Conservation (phyloP, 2,888 invertebrate genomes). For the Trichogramma dendrolimi region DNA sequence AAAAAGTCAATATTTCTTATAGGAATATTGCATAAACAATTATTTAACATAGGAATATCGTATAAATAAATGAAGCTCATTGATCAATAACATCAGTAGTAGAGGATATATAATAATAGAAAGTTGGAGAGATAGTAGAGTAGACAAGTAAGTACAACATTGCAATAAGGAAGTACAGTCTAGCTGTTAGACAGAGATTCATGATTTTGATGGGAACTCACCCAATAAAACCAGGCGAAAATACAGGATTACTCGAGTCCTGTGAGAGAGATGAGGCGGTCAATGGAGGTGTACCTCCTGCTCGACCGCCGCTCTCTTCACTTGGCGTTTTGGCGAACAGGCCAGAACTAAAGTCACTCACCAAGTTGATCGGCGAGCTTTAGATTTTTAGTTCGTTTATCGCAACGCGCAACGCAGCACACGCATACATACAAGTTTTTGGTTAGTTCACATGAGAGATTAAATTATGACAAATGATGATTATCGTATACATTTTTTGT, state of each 20-base stretch:
- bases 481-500: background rate
- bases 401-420: slow-evolving; percentile 25
- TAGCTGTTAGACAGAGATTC: too few species aligned
- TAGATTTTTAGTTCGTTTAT: slow-evolving; percentile 31
- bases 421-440: slow-evolving; percentile 43
- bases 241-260: slow-evolving; percentile 49
- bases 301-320: slow-evolving; percentile 72
- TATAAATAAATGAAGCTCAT: too few species aligned
- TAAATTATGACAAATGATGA: slow-evolving; percentile 5
- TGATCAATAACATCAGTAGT: too few species aligned
- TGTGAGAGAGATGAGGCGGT: slow-evolving; percentile 54
- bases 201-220: slow-evolving; percentile 39
- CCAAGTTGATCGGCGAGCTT: slow-evolving; percentile 90
- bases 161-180: too few species aligned
- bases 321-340: slow-evolving; percentile 91
- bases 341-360: slow-evolving; percentile 90
- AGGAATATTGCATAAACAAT: too few species aligned
- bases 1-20: too few species aligned
- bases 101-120: too few species aligned
- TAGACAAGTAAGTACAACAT: too few species aligned
- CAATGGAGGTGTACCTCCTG: slow-evolving; percentile 63
- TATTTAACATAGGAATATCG: too few species aligned
- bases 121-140: too few species aligned
- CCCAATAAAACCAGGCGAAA: slow-evolving; percentile 49
- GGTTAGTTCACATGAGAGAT: slow-evolving; percentile 30